Conservation (phyloP, 1,140 invertebrate genomes). For the Drosophila littoralis region DNA sequence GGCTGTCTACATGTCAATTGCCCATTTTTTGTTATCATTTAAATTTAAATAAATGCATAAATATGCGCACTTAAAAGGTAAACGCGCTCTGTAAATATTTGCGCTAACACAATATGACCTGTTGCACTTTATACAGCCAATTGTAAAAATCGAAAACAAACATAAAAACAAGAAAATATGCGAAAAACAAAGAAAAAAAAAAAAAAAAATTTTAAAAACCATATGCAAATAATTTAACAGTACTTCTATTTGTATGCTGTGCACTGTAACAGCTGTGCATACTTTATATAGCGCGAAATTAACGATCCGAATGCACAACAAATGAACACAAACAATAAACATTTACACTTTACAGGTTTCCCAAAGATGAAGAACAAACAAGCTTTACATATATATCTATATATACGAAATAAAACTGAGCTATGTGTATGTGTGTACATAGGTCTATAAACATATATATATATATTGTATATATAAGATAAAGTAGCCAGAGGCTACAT, state of each 20-base stretch:
- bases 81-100: slow-evolving; percentile 72
- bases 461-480: slow-evolving; percentile 38
- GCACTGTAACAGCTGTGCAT: slow-evolving; percentile 67
- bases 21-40: slow-evolving; percentile 50
- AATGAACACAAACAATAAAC: slow-evolving; percentile 66
- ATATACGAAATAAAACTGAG: slow-evolving; percentile 41
- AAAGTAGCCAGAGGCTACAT: slow-evolving; percentile 40
- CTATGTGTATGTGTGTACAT: slow-evolving; percentile 25
- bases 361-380: slow-evolving; percentile 50
- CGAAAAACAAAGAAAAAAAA: slow-evolving; percentile 2
- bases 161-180: slow-evolving; percentile 15
- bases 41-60: slow-evolving; percentile 25
- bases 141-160: slow-evolving; percentile 13
- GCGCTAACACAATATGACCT: slow-evolving; percentile 64
- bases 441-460: slow-evolving; percentile 24
- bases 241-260: slow-evolving; percentile 31
- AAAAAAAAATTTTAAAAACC: slow-evolving; percentile 28
- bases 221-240: slow-evolving; percentile 30
- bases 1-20: slow-evolving; percentile 70
- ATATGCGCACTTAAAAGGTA: slow-evolving; percentile 37
- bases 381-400: slow-evolving; percentile 64
- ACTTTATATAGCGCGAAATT: slow-evolving; percentile 44
- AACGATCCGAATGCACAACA: slow-evolving; percentile 33
- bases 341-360: slow-evolving; percentile 77
- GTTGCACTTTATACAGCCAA: slow-evolving; percentile 71